A percentile compares a stretch with the other conserved stretches of the same genome.
phyloP scores from a whole-genome alignment of 1,140 invertebrate species.

The Papilio aristodemus region DNA sequence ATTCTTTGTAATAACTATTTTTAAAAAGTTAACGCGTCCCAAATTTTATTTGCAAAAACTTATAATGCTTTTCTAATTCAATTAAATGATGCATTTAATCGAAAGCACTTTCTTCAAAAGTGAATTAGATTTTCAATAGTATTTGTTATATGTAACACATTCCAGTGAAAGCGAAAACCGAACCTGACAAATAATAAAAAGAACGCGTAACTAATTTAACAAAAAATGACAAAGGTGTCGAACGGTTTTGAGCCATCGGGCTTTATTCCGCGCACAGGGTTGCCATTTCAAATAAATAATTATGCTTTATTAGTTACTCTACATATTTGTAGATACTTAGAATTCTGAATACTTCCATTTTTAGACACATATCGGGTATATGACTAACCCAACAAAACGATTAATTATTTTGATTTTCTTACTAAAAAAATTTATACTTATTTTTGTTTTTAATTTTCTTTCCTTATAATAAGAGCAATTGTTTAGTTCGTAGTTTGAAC shows the following conservation, averaged over 20 bases:
- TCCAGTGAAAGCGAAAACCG: conserved; percentile 62
- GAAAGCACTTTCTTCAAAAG: conserved; percentile 37
- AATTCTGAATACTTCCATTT: too few species aligned
- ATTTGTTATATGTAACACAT: conserved; percentile 44
- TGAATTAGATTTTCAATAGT: conserved; percentile 36
- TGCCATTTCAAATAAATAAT: neutral
- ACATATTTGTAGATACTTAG: too few species aligned
- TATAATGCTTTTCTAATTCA: conserved; percentile 22
- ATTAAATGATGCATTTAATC: conserved; percentile 25
- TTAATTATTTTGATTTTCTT: too few species aligned
- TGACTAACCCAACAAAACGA: too few species aligned
- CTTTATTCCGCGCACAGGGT: conserved; percentile 26
- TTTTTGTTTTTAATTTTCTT: too few species aligned
- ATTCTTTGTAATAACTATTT: too few species aligned
- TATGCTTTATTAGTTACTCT: too few species aligned
- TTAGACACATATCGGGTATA: too few species aligned
- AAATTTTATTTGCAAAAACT: neutral
- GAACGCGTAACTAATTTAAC: conserved; percentile 21
- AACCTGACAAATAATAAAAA: conserved; percentile 50
- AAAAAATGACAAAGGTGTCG: conserved; percentile 32
- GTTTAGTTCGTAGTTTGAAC: too few species aligned
- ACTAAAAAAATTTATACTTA: too few species aligned
- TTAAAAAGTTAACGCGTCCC: too few species aligned
- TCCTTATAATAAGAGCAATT: too few species aligned
- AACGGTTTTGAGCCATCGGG: conserved; percentile 21